Percentiles rank a stretch among this genome's conserved stretches.
These are phyloP conservation scores for Mystacornis crossleyi DNA, from an alignment of 2,113 vertebrate species.

Conservation along the genomic window DNA sequence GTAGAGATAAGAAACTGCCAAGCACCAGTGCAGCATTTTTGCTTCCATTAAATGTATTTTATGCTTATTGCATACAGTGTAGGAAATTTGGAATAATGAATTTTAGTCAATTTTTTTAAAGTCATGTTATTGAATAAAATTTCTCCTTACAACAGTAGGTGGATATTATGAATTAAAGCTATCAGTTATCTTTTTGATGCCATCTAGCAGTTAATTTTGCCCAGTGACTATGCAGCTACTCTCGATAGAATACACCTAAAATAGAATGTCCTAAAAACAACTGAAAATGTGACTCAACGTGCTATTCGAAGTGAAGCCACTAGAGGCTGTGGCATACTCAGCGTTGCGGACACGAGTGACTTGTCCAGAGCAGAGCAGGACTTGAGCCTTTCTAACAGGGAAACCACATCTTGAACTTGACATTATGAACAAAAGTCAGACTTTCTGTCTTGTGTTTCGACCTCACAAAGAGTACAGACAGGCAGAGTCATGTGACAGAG, in stretches of 20 bases:
- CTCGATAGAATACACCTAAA: background rate
- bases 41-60: background rate
- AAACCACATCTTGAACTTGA: background rate
- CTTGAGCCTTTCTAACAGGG: background rate
- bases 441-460: background rate
- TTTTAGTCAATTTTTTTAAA: background rate
- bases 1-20: background rate
- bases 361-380: background rate
- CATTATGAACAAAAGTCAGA: background rate
- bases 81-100: background rate
- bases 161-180: background rate
- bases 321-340: conserved; percentile 65
- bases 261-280: background rate
- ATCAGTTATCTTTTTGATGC: background rate
- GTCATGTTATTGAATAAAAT: background rate
- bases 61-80: background rate
- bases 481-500: background rate
- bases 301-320: conserved; percentile 47
- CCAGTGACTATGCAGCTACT: background rate
- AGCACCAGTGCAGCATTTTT: background rate
- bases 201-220: background rate
- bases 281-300: background rate
- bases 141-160: background rate
- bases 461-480: background rate
- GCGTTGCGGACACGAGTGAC: background rate